Evolutionary conservation across 2,888 invertebrate species (phyloP), one percentile per base, ranked within the genome.

Genomic region (Sarcophaga subvicina): DNA sequence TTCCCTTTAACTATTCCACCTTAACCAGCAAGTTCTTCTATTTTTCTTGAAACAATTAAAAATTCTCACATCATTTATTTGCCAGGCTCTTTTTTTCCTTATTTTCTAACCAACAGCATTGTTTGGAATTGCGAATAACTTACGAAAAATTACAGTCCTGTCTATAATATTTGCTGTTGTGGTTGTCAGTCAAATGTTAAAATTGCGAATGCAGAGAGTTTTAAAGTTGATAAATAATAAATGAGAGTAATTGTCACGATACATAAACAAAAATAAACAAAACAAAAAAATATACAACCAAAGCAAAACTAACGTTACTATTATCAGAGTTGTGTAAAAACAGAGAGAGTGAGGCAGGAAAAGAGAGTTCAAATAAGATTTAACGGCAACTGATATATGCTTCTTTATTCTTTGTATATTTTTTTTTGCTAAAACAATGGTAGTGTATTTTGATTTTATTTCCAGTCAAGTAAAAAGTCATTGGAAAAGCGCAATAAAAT

Each of bases 181-280:
- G 62, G 72, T 66, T 76, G 81, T 75, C 82, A 80, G 67, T 80
- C 80, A 83, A 80, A 85, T 47, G 17, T 37, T 77, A 17, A 71
- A 66, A 64, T 72, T 66, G 66, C 64, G 64, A 59, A 71, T 88
- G 89, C 89, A 90, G 88, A 91, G 92, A 92, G 91, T 92, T 91
- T 92, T 91, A 91, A 90, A 90, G 75, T 81, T 90, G 89, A 90
- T 92, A 90, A 92, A 92, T 92, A 90, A 92, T 92, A 91, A 90
- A 92, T 92, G 90, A 90, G 89, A 89, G 89, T 90, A 91, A 92
- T 92, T 92, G 92, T 92, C 92, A 92, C 91, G 90, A 78, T 71
- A 72, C 20, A 72, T 54, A 63, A 70, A 70, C 63, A 71, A 84
- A 83, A 80, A 64, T 64, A 80, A 86, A 78, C 70, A 79, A 78